Conservation (phyloP, 2,113 vertebrate genomes). For the Dendrocopos noguchii region DNA sequence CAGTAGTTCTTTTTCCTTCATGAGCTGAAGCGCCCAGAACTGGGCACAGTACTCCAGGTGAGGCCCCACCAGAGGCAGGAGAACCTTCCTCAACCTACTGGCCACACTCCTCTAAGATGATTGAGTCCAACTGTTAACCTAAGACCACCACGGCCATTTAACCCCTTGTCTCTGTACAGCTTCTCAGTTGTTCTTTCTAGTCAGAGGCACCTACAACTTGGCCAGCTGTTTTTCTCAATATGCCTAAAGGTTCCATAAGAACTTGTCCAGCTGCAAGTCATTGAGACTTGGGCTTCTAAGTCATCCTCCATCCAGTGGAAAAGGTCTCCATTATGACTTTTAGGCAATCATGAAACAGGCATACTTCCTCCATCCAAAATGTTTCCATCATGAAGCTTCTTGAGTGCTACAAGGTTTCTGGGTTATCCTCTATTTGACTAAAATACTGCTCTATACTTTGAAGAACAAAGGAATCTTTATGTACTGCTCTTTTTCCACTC, state of each 20-base stretch:
- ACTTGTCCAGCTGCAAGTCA: background rate
- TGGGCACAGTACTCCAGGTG: too few relatives aligned
- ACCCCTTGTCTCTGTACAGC: background rate
- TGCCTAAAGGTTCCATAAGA: background rate
- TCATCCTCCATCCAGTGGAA: background rate
- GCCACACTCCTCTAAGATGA: too few relatives aligned
- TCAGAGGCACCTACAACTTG: background rate
- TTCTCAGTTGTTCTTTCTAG: background rate
- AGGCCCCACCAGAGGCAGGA: too few relatives aligned
- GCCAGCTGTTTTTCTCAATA: background rate
- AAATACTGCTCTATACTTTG: background rate
- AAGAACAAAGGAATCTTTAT: background rate
- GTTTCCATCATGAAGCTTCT: background rate
- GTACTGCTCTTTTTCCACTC: background rate
- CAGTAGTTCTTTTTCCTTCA: too few relatives aligned
- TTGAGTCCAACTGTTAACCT: too few relatives aligned
- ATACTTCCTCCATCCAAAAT: background rate
- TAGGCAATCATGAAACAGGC: background rate
- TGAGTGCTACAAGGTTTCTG: background rate
- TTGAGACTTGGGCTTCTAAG: background rate
- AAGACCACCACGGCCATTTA: too few relatives aligned
- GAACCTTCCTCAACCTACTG: too few relatives aligned
- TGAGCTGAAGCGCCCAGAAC: too few relatives aligned
- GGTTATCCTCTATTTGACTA: background rate
- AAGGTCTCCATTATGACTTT: background rate